Evolutionary conservation across 2,113 vertebrate species (phyloP).

Genomic region (Dromiciops gliroides): DNA sequence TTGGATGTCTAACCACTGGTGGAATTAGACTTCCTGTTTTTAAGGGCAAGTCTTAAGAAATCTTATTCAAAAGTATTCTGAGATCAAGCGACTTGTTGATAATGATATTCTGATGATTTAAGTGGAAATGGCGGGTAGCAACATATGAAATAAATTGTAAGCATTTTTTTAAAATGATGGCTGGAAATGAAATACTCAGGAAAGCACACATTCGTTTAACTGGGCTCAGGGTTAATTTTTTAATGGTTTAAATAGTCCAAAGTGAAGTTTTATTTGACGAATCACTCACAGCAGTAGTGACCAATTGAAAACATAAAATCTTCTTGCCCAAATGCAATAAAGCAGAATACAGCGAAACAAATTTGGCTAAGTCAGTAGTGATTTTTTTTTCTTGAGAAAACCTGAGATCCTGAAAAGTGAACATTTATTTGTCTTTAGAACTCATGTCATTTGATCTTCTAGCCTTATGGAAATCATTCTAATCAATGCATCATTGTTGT

Average conservation of each 20-base stretch:
- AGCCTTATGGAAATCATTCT: neutral
- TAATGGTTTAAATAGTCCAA: conserved; percentile 36
- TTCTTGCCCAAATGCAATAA: neutral
- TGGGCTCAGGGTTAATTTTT: neutral
- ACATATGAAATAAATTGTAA: neutral
- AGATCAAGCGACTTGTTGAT: conserved; percentile 25
- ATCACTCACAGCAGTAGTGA: neutral
- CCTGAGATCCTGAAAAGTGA: neutral
- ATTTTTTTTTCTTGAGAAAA: neutral
- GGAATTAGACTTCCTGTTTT: conserved; percentile 34
- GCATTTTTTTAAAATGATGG: conserved; percentile 19
- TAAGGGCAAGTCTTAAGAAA: conserved; percentile 33
- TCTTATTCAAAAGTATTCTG: conserved; percentile 9
- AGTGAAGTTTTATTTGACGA: neutral
- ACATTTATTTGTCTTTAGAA: neutral
- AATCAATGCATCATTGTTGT: neutral
- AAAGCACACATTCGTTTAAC: conserved; percentile 20
- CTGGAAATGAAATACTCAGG: conserved; percentile 4
- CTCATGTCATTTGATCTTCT: neutral
- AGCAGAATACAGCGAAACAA: neutral
- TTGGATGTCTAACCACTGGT: conserved; percentile 20
- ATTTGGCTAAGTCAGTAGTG: neutral
- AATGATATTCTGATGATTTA: conserved; percentile 30
- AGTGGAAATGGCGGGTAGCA: conserved; percentile 40
- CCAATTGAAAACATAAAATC: conserved; percentile 2